Conservation (phyloP, 1,140 invertebrate genomes). For the Phthorimaea operculella region DNA sequence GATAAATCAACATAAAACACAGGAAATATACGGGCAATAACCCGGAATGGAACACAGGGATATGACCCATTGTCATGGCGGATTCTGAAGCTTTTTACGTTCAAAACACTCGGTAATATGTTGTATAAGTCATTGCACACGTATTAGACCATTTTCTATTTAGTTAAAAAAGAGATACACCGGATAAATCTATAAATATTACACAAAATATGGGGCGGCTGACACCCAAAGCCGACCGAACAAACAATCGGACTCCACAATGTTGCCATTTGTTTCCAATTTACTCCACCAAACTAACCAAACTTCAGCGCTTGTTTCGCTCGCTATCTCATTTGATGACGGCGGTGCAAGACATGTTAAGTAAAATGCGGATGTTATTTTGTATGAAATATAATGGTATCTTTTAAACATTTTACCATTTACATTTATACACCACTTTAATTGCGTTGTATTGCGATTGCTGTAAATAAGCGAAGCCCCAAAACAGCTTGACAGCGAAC, state of each 20-base stretch:
- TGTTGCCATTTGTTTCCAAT: conserved; percentile 27
- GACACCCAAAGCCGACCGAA: conserved; percentile 60
- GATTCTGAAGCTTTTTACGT: conserved; percentile 46
- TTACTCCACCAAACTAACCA: no score
- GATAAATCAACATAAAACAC: conserved; percentile 53
- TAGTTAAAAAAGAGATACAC: conserved; percentile 41
- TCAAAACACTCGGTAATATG: conserved; percentile 30
- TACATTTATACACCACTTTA: no score
- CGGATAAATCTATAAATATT: conserved; percentile 53
- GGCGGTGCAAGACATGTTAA: no score
- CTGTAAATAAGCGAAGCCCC: no score
- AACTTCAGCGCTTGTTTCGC: no score
- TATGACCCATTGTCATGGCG: conserved; percentile 59
- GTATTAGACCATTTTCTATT: conserved; percentile 54
- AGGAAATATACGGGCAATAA: conserved; percentile 56
- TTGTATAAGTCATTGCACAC: conserved; percentile 46
- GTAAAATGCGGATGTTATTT: no score
- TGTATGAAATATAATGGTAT: no score
- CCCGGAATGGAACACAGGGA: conserved; percentile 46
- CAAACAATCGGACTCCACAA: conserved; percentile 49
- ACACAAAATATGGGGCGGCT: conserved; percentile 56
- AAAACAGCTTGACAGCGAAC: no score
- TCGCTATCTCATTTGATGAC: no score
- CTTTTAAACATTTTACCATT: no score
- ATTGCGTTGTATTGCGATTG: no score